These are phyloP conservation scores for Camponotus floridanus DNA, from an alignment of 1,140 invertebrate genomes.

Conservation along the genomic window DNA sequence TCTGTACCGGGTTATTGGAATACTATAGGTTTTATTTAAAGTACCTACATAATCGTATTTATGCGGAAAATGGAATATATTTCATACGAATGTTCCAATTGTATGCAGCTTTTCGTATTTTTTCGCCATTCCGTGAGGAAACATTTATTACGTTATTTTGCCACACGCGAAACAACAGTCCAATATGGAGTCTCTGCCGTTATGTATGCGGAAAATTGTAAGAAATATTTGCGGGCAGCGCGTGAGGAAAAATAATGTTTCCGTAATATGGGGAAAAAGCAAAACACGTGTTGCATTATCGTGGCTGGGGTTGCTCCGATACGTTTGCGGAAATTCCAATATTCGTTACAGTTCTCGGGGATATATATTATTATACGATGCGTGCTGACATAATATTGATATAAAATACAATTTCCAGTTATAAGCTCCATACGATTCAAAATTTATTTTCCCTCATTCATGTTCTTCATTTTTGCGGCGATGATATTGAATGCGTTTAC, in stretches of 20 bases:
- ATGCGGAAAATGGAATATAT: background rate
- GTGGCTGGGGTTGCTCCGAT: background rate
- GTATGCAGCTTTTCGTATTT: background rate
- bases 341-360: slow-evolving; percentile 38
- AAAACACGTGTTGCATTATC: slow-evolving; percentile 38
- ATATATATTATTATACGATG: slow-evolving; percentile 44
- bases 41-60: background rate
- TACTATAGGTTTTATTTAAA: too few species aligned
- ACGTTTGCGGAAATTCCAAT: slow-evolving; percentile 33
- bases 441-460: slow-evolving; percentile 40
- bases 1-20: too few species aligned
- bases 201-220: slow-evolving; percentile 45
- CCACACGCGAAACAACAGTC: background rate
- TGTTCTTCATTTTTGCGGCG: slow-evolving; percentile 5
- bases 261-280: slow-evolving; percentile 25
- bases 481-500: background rate
- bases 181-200: background rate
- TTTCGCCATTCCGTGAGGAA: background rate
- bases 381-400: slow-evolving; percentile 54
- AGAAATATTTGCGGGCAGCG: slow-evolving; percentile 18
- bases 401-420: slow-evolving; percentile 52
- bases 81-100: background rate
- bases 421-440: slow-evolving; percentile 21
- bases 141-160: background rate
- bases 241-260: slow-evolving; percentile 4